Evolutionary conservation across 2,113 vertebrate genomes (phyloP).

Genomic region (Loxodonta africana): DNA sequence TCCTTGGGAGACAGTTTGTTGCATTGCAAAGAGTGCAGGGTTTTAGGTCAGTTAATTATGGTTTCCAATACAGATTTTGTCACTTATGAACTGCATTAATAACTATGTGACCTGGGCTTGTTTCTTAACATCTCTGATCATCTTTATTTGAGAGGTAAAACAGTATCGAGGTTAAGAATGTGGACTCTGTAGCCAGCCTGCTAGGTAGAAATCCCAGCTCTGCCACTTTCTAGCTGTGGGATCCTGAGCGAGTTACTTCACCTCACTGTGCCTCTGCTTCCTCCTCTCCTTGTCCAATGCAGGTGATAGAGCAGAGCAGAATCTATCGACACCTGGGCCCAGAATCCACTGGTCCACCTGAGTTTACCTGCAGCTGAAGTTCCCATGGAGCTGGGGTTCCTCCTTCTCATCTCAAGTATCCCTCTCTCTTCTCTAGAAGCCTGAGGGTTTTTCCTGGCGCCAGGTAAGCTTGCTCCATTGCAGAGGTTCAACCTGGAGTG

Average conservation of each 20-base stretch:
- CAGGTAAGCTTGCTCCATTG: background rate
- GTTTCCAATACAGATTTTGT: background rate
- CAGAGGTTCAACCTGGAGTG: background rate
- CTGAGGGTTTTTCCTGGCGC: background rate
- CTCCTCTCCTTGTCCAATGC: background rate
- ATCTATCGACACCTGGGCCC: background rate
- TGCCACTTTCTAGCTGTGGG: background rate
- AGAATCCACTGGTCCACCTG: background rate
- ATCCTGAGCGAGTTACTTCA: background rate
- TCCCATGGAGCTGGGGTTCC: background rate
- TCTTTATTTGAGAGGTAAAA: background rate
- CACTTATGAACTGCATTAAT: background rate
- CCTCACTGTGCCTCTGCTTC: background rate
- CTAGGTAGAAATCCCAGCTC: background rate
- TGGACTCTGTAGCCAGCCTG: background rate
- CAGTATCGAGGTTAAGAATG: background rate
- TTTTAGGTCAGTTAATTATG: background rate
- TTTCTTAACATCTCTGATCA: background rate
- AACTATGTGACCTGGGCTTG: background rate
- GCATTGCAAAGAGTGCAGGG: background rate
- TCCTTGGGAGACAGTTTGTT: background rate
- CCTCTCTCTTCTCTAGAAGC: background rate
- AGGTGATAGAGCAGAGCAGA: background rate
- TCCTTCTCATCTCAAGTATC: background rate
- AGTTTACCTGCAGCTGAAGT: background rate